These are phyloP conservation scores for Polietes domitor DNA, from an alignment of 2,888 invertebrate species.

Conservation along the genomic window DNA sequence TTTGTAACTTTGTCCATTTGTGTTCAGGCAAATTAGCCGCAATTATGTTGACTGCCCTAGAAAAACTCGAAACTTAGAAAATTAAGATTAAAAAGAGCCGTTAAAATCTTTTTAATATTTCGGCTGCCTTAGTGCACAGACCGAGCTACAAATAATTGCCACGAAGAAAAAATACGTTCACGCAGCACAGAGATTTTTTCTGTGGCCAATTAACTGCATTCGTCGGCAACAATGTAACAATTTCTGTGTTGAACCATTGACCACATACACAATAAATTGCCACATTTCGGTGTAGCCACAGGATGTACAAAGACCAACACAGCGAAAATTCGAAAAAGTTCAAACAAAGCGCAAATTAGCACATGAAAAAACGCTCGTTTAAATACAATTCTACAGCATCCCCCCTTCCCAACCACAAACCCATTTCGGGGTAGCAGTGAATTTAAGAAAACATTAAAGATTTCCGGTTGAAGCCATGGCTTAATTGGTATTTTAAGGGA, in stretches of 20 bases:
- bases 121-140: not conserved
- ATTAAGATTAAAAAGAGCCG: not conserved
- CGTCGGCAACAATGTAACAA: constrained; percentile 30
- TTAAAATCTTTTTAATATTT: constrained; percentile 8
- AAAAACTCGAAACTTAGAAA: not conserved
- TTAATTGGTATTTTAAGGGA: too few relatives aligned
- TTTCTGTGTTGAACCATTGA: constrained; percentile 47
- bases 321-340: constrained; percentile 20
- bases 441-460: too few relatives aligned
- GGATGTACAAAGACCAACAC: not conserved
- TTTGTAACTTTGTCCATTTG: not conserved
- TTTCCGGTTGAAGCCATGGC: too few relatives aligned
- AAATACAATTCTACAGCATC: not conserved
- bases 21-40: constrained; percentile 40
- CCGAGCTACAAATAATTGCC: too few relatives aligned
- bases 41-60: constrained; percentile 37
- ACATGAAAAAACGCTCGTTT: not conserved
- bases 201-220: constrained; percentile 54
- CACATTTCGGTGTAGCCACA: constrained; percentile 37
- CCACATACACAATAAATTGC: constrained; percentile 54
- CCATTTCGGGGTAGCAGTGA: too few relatives aligned
- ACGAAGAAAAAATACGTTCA: not conserved
- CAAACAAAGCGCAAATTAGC: constrained; percentile 30
- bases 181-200: constrained; percentile 12
- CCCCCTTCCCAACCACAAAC: too few relatives aligned